Evolutionary conservation across 2,888 invertebrate genomes (phyloP).

Genomic region (Cancer borealis): DNA sequence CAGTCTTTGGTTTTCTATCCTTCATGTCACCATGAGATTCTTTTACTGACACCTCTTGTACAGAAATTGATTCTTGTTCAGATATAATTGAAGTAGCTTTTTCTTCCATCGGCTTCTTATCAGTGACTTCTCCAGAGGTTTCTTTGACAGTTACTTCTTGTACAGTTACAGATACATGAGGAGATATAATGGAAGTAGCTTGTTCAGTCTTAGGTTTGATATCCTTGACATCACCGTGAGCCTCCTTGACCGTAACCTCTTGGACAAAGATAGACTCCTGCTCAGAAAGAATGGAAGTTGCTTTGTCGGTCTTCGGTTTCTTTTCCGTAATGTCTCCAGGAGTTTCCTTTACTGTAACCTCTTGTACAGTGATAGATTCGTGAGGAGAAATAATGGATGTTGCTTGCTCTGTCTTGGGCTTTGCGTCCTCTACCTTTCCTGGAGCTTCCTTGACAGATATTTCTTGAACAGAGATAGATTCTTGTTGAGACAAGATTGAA

Average conservation of each 20-base stretch:
- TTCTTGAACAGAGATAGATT: constrained; percentile 63
- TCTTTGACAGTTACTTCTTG: constrained; percentile 53
- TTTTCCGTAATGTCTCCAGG: constrained; percentile 14
- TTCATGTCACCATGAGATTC: constrained; percentile 43
- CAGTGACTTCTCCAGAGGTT: constrained; percentile 33
- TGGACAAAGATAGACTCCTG: constrained; percentile 61
- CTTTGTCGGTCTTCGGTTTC: constrained; percentile 51
- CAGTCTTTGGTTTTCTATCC: constrained; percentile 56
- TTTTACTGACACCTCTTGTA: constrained; percentile 55
- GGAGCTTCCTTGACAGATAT: constrained; percentile 63
- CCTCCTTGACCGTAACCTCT: constrained; percentile 59
- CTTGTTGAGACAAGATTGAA: constrained; percentile 48
- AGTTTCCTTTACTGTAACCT: constrained; percentile 48
- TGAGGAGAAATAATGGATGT: constrained; percentile 49
- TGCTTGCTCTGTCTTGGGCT: constrained; percentile 57
- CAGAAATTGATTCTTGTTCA: constrained; percentile 37
- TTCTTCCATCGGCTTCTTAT: constrained; percentile 51
- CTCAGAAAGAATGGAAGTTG: constrained; percentile 47
- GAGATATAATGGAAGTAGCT: constrained; percentile 5
- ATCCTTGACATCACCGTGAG: constrained; percentile 59
- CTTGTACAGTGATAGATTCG: constrained; percentile 41
- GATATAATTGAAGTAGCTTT: constrained; percentile 40
- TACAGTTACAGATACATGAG: constrained; percentile 51
- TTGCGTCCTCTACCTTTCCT: constrained; percentile 29
- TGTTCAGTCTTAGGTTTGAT: constrained; percentile 67